A percentile compares a stretch with the other conserved stretches of the same genome.
Evolutionary conservation across 2,888 invertebrate genomes (phyloP).

Genomic region (Boloria selene): DNA sequence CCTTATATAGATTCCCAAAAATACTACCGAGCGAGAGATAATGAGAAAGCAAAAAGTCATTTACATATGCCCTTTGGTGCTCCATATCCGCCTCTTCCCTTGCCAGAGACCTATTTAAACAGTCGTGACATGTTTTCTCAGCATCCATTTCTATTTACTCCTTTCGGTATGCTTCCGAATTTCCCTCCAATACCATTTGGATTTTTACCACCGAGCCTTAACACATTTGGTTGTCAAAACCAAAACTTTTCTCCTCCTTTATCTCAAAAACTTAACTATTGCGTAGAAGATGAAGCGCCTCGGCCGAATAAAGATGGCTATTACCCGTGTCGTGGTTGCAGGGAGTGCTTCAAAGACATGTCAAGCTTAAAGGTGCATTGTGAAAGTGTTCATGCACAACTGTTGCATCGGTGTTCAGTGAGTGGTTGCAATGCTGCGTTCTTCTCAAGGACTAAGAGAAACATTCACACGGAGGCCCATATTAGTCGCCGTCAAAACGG

Average conservation of each 20-base stretch:
- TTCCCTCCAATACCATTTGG: constrained; percentile 74
- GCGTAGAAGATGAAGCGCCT: constrained; percentile 86
- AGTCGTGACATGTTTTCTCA: constrained; percentile 72
- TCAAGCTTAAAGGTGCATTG: constrained; percentile 87
- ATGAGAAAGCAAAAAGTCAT: constrained; percentile 62
- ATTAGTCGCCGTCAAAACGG: constrained; percentile 64
- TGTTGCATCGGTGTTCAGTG: constrained; percentile 89
- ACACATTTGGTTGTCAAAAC: constrained; percentile 67
- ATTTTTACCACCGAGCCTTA: constrained; percentile 70
- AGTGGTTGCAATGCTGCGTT: constrained; percentile 90
- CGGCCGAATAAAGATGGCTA: constrained; percentile 85
- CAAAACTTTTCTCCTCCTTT: constrained; percentile 66
- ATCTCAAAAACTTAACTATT: constrained; percentile 79
- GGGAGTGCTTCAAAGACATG: constrained; percentile 84
- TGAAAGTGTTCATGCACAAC: constrained; percentile 85
- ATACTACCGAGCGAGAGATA: constrained; percentile 68
- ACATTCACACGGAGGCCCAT: constrained; percentile 88
- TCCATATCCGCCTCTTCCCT: constrained; percentile 64
- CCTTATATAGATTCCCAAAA: constrained; percentile 81
- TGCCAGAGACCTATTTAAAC: constrained; percentile 69
- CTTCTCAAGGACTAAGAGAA: constrained; percentile 89
- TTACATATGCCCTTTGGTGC: constrained; percentile 61
- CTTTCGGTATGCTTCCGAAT: constrained; percentile 76
- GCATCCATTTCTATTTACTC: constrained; percentile 74
- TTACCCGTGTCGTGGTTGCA: constrained; percentile 87